phyloP scores from a whole-genome alignment of 1,140 invertebrate genomes.

The Eueides isabella region DNA sequence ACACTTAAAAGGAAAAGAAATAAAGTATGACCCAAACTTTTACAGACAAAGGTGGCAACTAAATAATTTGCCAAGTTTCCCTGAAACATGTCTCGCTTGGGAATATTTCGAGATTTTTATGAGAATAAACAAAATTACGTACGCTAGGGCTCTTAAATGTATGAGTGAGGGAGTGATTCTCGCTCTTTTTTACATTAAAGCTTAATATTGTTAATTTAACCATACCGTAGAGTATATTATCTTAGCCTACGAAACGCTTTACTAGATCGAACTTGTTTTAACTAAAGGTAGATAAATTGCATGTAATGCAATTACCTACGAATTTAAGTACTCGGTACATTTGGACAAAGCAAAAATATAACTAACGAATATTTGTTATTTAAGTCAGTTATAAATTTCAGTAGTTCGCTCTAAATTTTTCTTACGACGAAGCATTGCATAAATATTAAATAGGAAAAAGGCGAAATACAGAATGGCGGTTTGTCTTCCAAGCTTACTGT shows the following conservation, averaged over 20 bases:
- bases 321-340: background rate
- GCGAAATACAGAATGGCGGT: background rate
- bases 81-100: constrained; percentile 33
- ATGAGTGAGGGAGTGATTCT: background rate
- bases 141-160: background rate
- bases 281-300: too few relatives aligned
- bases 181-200: background rate
- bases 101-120: constrained; percentile 36
- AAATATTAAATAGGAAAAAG: background rate
- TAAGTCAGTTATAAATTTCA: background rate
- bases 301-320: too few relatives aligned
- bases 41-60: constrained; percentile 17
- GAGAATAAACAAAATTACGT: constrained; percentile 33
- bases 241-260: constrained; percentile 12
- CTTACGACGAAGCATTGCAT: background rate
- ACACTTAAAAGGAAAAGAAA: background rate
- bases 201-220: background rate
- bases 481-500: background rate
- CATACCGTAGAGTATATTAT: too few relatives aligned
- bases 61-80: constrained; percentile 38
- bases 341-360: background rate
- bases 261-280: too few relatives aligned
- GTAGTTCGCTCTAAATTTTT: background rate
- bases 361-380: background rate
- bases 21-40: constrained; percentile 7